Conservation (phyloP, 1,140 invertebrate genomes). For the Delia radicum region DNA sequence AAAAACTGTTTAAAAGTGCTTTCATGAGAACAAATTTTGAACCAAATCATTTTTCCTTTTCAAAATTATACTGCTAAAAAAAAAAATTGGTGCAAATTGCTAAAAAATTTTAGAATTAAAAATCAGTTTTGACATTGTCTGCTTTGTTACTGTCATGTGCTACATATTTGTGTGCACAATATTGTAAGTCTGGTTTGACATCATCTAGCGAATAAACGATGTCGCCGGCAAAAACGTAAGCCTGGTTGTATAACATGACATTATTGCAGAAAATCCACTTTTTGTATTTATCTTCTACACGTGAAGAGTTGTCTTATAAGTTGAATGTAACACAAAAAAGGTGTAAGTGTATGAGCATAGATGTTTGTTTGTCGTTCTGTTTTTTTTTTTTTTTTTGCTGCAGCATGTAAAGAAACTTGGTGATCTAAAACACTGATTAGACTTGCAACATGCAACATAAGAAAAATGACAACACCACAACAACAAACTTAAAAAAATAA, state of each 20-base stretch:
- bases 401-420: neutral
- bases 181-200: neutral
- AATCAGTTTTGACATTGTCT: slow-evolving; percentile 16
- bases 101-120: neutral
- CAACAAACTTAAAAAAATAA: too few relatives aligned
- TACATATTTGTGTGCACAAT: slow-evolving; percentile 14
- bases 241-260: slow-evolving; percentile 16
- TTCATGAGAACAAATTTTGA: too few relatives aligned
- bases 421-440: slow-evolving; percentile 14
- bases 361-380: neutral
- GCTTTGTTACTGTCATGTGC: slow-evolving; percentile 17
- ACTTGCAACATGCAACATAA: slow-evolving; percentile 13
- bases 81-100: too few relatives aligned
- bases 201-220: slow-evolving; percentile 7
- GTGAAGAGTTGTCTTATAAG: neutral
- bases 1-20: too few relatives aligned
- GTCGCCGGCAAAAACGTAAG: slow-evolving; percentile 1
- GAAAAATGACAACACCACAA: neutral
- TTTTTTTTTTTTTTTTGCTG: neutral
- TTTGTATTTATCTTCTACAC: neutral
- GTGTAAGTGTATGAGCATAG: slow-evolving; percentile 14
- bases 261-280: slow-evolving; percentile 21
- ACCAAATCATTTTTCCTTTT: too few relatives aligned
- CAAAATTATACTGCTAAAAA: too few relatives aligned
- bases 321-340: neutral